phyloP scores from a whole-genome alignment of 2,888 invertebrate species.

The Eupithecia vulgata region DNA sequence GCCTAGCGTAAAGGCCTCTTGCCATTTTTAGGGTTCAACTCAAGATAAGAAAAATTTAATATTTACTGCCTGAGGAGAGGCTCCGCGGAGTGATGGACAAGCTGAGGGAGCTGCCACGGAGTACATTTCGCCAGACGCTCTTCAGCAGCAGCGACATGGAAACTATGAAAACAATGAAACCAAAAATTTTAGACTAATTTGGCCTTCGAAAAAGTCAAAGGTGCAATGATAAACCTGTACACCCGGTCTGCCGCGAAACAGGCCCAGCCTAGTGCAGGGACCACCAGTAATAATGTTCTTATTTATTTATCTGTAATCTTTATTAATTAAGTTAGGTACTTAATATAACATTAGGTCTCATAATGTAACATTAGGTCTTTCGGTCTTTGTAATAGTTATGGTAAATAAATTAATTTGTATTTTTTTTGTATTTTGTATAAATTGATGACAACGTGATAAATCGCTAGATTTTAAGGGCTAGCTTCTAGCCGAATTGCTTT shows the following conservation, averaged over 20 bases:
- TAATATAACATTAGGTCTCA: too few species aligned
- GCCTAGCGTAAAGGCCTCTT: not conserved
- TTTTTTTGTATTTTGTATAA: too few species aligned
- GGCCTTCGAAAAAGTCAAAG: not conserved
- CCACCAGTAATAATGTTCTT: too few species aligned
- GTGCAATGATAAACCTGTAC: not conserved
- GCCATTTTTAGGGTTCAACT: not conserved
- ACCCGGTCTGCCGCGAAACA: too few species aligned
- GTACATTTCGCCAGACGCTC: slow-evolving; percentile 60
- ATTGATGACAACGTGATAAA: not conserved
- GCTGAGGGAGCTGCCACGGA: slow-evolving; percentile 54
- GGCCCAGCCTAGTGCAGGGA: too few species aligned
- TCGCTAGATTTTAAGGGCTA: not conserved
- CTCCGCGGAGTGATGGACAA: slow-evolving; percentile 54
- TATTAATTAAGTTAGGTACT: too few species aligned
- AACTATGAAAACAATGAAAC: slow-evolving; percentile 42
- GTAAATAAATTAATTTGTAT: too few species aligned
- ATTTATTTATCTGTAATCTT: too few species aligned
- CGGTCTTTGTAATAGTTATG: too few species aligned
- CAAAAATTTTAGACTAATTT: not conserved
- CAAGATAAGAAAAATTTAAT: not conserved
- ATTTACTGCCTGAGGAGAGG: slow-evolving; percentile 61
- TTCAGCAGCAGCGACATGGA: slow-evolving; percentile 63
- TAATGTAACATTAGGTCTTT: too few species aligned
- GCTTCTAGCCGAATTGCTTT: not conserved